Evolutionary conservation across 2,113 vertebrate species (phyloP).

Genomic region (Furnarius figulus): DNA sequence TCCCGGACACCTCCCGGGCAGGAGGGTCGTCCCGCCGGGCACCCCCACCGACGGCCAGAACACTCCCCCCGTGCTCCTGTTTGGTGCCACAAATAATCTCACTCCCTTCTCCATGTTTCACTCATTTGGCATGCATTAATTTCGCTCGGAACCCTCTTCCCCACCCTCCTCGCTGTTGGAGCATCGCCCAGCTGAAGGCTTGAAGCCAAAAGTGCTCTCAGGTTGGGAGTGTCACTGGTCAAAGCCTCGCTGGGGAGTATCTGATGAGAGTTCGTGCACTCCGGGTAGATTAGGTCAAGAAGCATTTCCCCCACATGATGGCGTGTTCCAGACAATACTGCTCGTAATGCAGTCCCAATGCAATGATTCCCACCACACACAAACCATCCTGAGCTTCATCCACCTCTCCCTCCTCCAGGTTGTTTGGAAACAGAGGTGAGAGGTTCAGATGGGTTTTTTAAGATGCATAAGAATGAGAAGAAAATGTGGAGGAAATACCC

Average conservation of each 20-base stretch:
- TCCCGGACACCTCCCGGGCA: no score
- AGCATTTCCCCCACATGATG: fast-evolving
- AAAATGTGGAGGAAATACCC: neutral
- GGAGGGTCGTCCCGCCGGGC: no score
- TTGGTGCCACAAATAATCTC: fast-evolving
- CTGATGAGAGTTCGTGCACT: fast-evolving
- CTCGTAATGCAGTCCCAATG: fast-evolving
- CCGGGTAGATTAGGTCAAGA: neutral
- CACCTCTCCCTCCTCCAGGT: neutral
- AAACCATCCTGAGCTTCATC: neutral
- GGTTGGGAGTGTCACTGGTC: fast-evolving
- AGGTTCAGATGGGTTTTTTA: neutral
- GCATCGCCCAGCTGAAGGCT: neutral
- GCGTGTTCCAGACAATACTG: neutral
- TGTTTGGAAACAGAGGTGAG: neutral
- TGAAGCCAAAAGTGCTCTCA: neutral
- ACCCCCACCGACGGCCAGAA: no score
- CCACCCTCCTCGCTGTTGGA: neutral
- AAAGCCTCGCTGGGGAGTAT: neutral
- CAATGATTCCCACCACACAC: fast-evolving
- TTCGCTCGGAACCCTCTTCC: neutral
- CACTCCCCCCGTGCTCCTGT: no score
- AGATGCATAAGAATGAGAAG: neutral
- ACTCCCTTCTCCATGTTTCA: fast-evolving
- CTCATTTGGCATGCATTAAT: fast-evolving